Evolutionary conservation across 2,113 vertebrate species (phyloP).

Genomic region (Holacanthus passer): DNA sequence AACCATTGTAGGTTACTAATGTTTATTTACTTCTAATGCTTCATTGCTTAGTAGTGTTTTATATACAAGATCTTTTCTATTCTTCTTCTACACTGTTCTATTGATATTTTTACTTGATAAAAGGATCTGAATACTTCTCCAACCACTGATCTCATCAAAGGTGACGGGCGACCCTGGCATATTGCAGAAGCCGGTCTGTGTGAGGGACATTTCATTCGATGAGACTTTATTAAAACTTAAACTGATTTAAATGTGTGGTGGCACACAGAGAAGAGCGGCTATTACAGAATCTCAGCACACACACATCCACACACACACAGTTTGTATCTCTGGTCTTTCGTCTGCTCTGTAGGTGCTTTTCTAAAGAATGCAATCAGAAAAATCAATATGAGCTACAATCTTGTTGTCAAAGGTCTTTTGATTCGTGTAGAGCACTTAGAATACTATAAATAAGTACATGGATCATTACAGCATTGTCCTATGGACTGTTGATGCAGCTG

Average conservation of each 20-base stretch:
- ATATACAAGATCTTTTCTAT: neutral
- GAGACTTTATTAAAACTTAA: neutral
- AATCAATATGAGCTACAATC: constrained; percentile 4
- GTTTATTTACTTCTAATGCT: too few relatives aligned
- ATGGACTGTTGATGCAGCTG: neutral
- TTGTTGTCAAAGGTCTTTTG: neutral
- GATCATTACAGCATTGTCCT: constrained; percentile 23
- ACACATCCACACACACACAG: neutral
- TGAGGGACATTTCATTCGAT: constrained; percentile 1
- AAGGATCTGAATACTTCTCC: neutral
- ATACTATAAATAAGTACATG: constrained; percentile 7
- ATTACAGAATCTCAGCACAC: neutral
- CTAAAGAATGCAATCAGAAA: constrained; percentile 12
- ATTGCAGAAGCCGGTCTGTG: neutral
- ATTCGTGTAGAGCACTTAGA: constrained; percentile 15
- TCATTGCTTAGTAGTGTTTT: too few relatives aligned
- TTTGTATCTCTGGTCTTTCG: neutral
- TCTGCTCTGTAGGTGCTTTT: constrained; percentile 13
- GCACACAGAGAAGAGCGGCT: neutral
- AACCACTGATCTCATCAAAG: neutral
- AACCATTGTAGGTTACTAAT: too few relatives aligned
- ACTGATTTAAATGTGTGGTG: constrained; percentile 2
- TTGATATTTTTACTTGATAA: neutral
- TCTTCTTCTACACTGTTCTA: neutral
- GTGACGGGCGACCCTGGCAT: neutral